These are phyloP conservation scores for Lagopus muta DNA, from an alignment of 2,113 vertebrate genomes.

Conservation along the genomic window DNA sequence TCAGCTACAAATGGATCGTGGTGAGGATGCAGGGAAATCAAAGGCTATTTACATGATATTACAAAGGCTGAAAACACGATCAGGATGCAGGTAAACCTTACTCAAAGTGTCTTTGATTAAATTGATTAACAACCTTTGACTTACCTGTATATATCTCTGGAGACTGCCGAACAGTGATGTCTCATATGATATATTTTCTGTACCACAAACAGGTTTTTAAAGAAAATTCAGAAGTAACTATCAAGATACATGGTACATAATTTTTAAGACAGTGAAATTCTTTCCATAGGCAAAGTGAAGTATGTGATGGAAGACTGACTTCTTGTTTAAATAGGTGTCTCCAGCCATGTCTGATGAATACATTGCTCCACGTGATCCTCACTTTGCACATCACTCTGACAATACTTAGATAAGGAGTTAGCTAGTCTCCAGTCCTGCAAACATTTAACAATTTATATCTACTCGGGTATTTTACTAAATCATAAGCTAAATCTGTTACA, in stretches of 20 bases:
- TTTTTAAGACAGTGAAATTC: background rate
- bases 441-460: background rate
- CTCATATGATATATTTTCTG: background rate
- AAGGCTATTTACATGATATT: background rate
- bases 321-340: conserved; percentile 26
- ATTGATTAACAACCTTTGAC: background rate
- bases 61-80: background rate
- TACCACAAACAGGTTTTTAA: background rate
- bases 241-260: background rate
- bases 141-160: background rate
- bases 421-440: background rate
- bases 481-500: background rate
- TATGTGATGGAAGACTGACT: background rate
- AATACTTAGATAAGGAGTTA: background rate
- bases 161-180: background rate
- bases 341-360: background rate
- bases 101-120: background rate
- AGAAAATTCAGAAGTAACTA: background rate
- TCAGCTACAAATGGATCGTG: background rate
- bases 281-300: background rate
- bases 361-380: background rate
- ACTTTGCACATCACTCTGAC: background rate
- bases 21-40: background rate
- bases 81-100: background rate
- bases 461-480: background rate